phyloP scores from a whole-genome alignment of 1,140 invertebrate genomes.

The Aphaenogaster ashmeadi region DNA sequence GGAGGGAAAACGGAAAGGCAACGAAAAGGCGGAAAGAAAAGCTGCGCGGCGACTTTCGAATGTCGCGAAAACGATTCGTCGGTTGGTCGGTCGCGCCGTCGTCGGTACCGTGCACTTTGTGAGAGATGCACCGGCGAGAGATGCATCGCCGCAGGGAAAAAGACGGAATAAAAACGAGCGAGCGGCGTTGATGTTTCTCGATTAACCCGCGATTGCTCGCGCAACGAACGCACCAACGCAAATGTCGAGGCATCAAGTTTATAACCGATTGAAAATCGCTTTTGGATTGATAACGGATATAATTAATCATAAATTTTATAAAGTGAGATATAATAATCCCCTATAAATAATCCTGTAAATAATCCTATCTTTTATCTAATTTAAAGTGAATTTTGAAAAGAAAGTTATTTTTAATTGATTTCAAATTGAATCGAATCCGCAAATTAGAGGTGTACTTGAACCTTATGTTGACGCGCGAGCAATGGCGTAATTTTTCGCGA shows the following conservation, averaged over 20 bases:
- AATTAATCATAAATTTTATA: not conserved
- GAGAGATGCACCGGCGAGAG: constrained; percentile 25
- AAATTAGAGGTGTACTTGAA: not conserved
- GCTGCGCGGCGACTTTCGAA: constrained; percentile 77
- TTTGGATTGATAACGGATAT: not conserved
- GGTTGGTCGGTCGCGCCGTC: not conserved
- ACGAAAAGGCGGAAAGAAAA: constrained; percentile 67
- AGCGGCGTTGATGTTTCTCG: constrained; percentile 26
- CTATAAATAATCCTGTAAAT: not conserved
- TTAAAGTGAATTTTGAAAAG: not conserved
- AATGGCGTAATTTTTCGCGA: constrained; percentile 1
- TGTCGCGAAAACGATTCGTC: constrained; percentile 50
- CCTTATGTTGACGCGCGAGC: not conserved
- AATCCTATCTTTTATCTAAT: not conserved
- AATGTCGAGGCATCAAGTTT: not conserved
- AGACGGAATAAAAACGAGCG: constrained; percentile 30
- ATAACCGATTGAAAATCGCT: not conserved
- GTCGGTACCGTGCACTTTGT: not conserved
- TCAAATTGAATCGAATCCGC: not conserved
- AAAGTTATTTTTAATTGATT: not conserved
- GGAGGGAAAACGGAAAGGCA: constrained; percentile 53
- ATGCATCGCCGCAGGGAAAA: not conserved
- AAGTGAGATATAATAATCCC: not conserved
- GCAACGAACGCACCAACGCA: not conserved
- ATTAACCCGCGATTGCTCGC: constrained; percentile 26